These are phyloP conservation scores for Aspiorhynchus laticeps DNA, from an alignment of 2,113 vertebrate species.

Conservation along the genomic window DNA sequence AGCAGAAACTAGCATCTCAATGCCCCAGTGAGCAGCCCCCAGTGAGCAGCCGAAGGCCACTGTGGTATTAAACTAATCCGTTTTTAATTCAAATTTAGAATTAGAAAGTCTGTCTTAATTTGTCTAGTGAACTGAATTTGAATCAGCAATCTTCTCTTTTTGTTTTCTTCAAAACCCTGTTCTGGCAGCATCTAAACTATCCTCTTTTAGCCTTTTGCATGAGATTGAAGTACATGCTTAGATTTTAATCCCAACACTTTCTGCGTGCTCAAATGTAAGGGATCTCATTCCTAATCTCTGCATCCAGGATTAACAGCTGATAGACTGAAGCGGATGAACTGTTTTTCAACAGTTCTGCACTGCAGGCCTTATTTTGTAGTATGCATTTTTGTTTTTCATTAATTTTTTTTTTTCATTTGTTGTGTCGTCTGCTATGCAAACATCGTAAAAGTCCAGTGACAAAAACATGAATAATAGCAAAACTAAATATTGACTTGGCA, in stretches of 20 bases:
- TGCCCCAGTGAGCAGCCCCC: too few species aligned
- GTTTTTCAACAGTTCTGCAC: neutral
- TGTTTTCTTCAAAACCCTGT: neutral
- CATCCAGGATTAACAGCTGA: constrained; percentile 4
- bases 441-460: neutral
- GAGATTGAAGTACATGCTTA: neutral
- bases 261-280: neutral
- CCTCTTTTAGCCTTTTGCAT: neutral
- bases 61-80: neutral
- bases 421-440: neutral
- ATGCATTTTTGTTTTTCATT: neutral
- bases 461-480: neutral
- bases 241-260: neutral
- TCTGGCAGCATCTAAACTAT: neutral
- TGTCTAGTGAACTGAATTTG: neutral
- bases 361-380: neutral
- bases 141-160: neutral
- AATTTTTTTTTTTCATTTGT: neutral
- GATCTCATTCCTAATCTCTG: neutral
- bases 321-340: neutral
- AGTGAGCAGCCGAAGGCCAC: too few species aligned
- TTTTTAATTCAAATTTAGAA: constrained; percentile 6
- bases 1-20: neutral
- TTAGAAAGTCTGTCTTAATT: neutral
- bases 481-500: neutral